A percentile compares a stretch with the other conserved stretches of the same genome.
phyloP scores from a whole-genome alignment of 92 coral and sea anemone species.

The Heteractis magnifica region DNA sequence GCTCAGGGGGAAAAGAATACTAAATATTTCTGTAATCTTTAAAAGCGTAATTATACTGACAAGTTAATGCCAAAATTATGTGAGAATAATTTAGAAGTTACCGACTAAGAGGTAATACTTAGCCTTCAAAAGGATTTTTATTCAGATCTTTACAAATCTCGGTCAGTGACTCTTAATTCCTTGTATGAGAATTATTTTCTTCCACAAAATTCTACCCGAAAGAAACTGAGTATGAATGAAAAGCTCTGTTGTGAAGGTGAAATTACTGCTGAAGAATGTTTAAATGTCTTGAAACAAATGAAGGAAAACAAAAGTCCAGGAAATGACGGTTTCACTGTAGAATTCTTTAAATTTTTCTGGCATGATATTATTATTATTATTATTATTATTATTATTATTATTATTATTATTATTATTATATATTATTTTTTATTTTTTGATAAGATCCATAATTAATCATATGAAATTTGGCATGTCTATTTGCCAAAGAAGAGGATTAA shows the following conservation, averaged over 20 bases:
- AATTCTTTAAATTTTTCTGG: slow-evolving; percentile 28
- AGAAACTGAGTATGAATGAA: slow-evolving; percentile 22
- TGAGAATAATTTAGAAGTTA: slow-evolving; percentile 4
- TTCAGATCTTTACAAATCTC: slow-evolving; percentile 13
- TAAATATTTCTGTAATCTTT: slow-evolving; percentile 27
- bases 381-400: too few species aligned
- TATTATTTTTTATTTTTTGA: background rate
- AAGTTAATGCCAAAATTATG: slow-evolving; percentile 26
- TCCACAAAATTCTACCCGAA: slow-evolving; percentile 7
- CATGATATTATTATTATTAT: slow-evolving; percentile 12
- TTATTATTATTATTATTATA: too few species aligned
- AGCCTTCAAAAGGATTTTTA: slow-evolving; percentile 18
- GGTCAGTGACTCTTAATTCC: background rate
- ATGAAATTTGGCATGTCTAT: slow-evolving; percentile 8
- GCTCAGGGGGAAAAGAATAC: slow-evolving; percentile 25
- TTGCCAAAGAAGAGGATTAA: slow-evolving; percentile 23
- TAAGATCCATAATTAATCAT: background rate
- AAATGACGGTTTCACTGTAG: background rate
- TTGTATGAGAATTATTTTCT: background rate
- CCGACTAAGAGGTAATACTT: slow-evolving; percentile 26
- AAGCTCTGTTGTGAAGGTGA: slow-evolving; percentile 26
- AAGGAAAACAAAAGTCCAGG: slow-evolving; percentile 1
- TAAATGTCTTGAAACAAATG: slow-evolving; percentile 35
- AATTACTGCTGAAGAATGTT: slow-evolving; percentile 35
- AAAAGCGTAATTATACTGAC: slow-evolving; percentile 23